Evolutionary conservation across 2,888 invertebrate species (phyloP).

Genomic region (Lamproptera curius): DNA sequence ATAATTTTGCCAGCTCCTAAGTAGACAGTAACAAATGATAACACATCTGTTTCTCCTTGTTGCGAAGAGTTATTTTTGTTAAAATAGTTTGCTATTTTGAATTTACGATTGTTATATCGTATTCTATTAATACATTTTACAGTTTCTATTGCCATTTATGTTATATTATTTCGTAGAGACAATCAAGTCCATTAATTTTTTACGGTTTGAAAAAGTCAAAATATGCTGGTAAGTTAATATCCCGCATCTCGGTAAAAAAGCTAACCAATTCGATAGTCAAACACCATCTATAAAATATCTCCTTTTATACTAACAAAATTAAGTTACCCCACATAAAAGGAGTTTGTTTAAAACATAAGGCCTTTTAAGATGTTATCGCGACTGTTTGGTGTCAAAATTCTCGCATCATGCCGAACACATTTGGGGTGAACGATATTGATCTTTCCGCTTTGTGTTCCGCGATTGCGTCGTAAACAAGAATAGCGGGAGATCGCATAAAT

Average conservation of each 20-base stretch:
- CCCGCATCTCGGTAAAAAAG: constrained; percentile 19
- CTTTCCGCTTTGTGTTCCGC: constrained; percentile 60
- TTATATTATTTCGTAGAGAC: no score
- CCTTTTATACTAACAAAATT: constrained; percentile 71
- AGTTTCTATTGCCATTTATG: no score
- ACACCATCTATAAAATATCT: constrained; percentile 48
- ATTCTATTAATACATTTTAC: no score
- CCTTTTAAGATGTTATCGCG: constrained; percentile 71
- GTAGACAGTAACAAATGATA: constrained; percentile 20
- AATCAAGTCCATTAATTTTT: constrained; percentile 14
- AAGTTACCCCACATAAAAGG: constrained; percentile 71
- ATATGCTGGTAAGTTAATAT: constrained; percentile 5
- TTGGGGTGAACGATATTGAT: constrained; percentile 60
- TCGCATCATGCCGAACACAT: constrained; percentile 75
- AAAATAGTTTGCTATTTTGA: no score
- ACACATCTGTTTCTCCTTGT: no score
- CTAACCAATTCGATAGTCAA: constrained; percentile 36
- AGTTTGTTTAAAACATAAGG: constrained; percentile 78
- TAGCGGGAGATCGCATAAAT: constrained; percentile 74
- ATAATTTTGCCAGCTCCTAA: constrained; percentile 23
- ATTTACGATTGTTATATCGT: no score
- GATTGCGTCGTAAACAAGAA: constrained; percentile 70
- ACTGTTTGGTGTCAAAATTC: constrained; percentile 75
- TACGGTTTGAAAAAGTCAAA: background rate
- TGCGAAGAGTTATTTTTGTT: no score